A percentile compares a stretch with the other conserved stretches of the same genome.
Conservation (phyloP, 2,113 vertebrate genomes). For the Artemisiospiza belli region DNA sequence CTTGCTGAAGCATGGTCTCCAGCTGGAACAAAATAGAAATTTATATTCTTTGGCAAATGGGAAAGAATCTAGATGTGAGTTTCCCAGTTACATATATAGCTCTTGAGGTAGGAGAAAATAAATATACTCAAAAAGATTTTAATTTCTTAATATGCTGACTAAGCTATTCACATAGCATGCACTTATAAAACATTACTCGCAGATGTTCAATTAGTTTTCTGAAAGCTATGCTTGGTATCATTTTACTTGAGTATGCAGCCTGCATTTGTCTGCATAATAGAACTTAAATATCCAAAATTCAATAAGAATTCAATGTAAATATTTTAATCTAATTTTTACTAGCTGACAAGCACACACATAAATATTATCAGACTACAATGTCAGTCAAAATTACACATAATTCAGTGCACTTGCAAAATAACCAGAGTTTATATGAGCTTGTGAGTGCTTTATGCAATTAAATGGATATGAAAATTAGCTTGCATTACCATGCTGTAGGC, state of each 20-base stretch:
- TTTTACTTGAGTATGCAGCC: background rate
- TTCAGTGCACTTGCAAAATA: constrained; percentile 5
- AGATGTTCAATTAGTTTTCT: background rate
- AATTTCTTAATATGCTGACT: background rate
- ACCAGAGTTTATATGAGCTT: background rate
- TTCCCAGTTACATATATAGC: background rate
- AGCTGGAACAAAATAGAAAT: background rate
- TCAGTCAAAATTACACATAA: constrained; percentile 34
- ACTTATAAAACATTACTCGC: background rate
- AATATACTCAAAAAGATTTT: background rate
- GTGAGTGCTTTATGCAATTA: background rate
- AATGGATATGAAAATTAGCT: background rate
- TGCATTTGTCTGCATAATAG: background rate
- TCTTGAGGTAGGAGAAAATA: background rate
- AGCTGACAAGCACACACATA: background rate
- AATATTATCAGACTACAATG: background rate
- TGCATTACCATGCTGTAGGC: background rate
- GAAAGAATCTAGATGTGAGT: background rate
- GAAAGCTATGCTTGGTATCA: background rate
- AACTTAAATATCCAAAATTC: constrained; percentile 2
- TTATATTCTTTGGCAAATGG: background rate
- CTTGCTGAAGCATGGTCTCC: background rate
- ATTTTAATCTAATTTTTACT: constrained; percentile 37
- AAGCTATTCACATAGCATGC: background rate
- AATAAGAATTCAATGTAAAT: constrained; percentile 29